Conservation (phyloP, 2,888 invertebrate genomes). For the Cosmorhoe ocellata region DNA sequence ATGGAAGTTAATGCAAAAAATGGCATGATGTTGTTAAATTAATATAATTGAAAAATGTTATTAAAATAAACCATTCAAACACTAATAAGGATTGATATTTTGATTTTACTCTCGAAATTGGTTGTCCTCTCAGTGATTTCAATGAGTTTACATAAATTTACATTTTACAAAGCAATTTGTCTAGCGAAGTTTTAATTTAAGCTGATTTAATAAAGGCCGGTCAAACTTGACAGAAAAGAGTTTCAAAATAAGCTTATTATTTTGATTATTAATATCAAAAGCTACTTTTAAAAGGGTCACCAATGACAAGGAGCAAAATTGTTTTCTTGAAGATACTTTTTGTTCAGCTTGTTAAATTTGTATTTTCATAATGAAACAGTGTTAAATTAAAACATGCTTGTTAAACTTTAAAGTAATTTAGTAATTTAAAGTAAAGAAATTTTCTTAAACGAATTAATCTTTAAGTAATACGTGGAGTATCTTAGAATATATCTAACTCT, state of each 20-base stretch:
- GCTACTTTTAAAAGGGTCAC: slow-evolving; percentile 2
- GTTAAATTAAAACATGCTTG: not conserved
- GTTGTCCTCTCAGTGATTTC: slow-evolving; percentile 22
- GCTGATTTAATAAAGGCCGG: slow-evolving; percentile 26
- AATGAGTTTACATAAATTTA: slow-evolving; percentile 29
- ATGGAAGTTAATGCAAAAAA: too few relatives aligned
- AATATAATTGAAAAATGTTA: not conserved
- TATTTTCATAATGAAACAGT: not conserved
- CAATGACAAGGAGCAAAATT: not conserved
- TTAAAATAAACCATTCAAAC: not conserved
- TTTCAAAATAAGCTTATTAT: slow-evolving; percentile 23
- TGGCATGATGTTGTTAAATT: too few relatives aligned
- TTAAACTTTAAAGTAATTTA: too few relatives aligned
- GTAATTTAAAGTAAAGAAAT: too few relatives aligned
- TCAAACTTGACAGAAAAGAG: slow-evolving; percentile 22
- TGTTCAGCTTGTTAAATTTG: slow-evolving; percentile 4
- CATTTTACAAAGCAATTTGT: slow-evolving; percentile 28
- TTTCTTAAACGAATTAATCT: too few relatives aligned
- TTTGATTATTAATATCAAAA: slow-evolving; percentile 15
- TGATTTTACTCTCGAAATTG: slow-evolving; percentile 21
- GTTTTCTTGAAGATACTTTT: not conserved
- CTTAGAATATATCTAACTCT: slow-evolving; percentile 4
- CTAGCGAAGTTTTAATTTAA: slow-evolving; percentile 27
- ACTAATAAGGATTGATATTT: slow-evolving; percentile 21
- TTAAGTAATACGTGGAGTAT: too few relatives aligned